Conservation (phyloP, 2,797 vertebrate genomes). For the Salarias fasciatus region DNA sequence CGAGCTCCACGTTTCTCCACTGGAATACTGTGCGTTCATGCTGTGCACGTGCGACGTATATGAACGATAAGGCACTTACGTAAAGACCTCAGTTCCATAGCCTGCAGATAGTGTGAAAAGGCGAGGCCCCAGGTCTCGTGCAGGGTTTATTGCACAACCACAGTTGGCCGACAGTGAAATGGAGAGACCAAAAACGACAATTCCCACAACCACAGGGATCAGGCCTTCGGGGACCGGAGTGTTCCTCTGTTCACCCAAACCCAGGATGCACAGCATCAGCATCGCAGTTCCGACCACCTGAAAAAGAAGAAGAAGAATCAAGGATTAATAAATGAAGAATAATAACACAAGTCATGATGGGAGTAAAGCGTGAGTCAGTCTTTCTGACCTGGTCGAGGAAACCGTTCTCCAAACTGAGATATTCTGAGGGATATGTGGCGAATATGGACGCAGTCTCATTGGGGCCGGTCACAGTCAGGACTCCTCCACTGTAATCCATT, state of each 20-base stretch:
- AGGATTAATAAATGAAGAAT: background rate
- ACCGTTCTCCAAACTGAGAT: conserved; percentile 73
- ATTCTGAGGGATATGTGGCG: conserved; percentile 84
- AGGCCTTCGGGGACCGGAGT: conserved; percentile 79
- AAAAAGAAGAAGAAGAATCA: background rate
- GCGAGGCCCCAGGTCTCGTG: conserved; percentile 87
- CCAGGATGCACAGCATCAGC: conserved; percentile 82
- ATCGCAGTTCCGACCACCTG: conserved; percentile 86
- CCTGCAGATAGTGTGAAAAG: conserved; percentile 88
- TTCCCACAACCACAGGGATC: conserved; percentile 81
- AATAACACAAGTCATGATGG: too few species aligned
- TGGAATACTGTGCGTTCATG: background rate
- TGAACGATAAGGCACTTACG: conserved; percentile 73
- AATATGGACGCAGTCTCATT: conserved; percentile 90
- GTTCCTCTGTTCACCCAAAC: conserved; percentile 82
- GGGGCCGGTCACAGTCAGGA: conserved; percentile 79
- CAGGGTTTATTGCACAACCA: conserved; percentile 88
- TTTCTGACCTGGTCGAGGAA: conserved; percentile 86
- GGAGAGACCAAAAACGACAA: conserved; percentile 83
- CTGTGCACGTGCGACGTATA: background rate
- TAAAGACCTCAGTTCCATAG: conserved; percentile 91
- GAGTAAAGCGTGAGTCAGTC: background rate
- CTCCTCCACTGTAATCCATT: conserved; percentile 82
- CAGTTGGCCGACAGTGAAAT: conserved; percentile 87
- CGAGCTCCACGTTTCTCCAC: background rate